Percentiles rank a stretch among this genome's conserved stretches.
phyloP scores from a whole-genome alignment of 2,797 vertebrate species.

The Oreochromis mossambicus region DNA sequence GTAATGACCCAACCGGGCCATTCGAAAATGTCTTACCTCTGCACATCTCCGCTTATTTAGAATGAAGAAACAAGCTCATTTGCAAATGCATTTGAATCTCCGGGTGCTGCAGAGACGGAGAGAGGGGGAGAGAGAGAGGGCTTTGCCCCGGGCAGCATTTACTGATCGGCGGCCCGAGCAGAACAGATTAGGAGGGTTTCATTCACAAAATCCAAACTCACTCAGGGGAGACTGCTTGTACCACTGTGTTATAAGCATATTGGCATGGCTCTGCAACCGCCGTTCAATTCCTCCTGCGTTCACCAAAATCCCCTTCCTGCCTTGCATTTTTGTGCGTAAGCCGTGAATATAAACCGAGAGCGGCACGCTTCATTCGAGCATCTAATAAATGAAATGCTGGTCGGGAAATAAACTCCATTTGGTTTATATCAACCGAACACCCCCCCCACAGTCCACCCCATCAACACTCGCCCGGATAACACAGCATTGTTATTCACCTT shows the following conservation, averaged over 20 bases:
- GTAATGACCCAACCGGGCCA: conserved; percentile 32
- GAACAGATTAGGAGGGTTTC: conserved; percentile 61
- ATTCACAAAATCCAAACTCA: conserved; percentile 59
- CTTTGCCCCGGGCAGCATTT: conserved; percentile 57
- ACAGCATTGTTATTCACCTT: conserved; percentile 58
- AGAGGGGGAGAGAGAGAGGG: conserved; percentile 7
- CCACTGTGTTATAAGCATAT: conserved; percentile 15
- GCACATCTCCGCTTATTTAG: conserved; percentile 37
- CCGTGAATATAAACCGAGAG: conserved; percentile 54
- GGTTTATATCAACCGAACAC: conserved; percentile 17
- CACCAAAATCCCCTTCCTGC: conserved; percentile 27
- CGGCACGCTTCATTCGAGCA: conserved; percentile 36
- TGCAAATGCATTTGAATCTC: conserved; percentile 51
- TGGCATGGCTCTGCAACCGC: conserved; percentile 13
- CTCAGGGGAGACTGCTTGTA: conserved; percentile 34
- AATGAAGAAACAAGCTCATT: conserved; percentile 40
- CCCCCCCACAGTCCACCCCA: background rate
- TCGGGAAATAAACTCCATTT: conserved; percentile 48
- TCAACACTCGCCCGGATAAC: conserved; percentile 3
- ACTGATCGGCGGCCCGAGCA: conserved; percentile 42
- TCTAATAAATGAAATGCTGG: conserved; percentile 65
- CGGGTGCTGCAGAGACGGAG: background rate
- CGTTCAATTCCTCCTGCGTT: conserved; percentile 28
- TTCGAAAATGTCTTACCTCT: conserved; percentile 23
- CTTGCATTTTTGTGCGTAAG: conserved; percentile 6